Evolutionary conservation across 2,888 invertebrate species (phyloP).

Genomic region (Melieria picta): DNA sequence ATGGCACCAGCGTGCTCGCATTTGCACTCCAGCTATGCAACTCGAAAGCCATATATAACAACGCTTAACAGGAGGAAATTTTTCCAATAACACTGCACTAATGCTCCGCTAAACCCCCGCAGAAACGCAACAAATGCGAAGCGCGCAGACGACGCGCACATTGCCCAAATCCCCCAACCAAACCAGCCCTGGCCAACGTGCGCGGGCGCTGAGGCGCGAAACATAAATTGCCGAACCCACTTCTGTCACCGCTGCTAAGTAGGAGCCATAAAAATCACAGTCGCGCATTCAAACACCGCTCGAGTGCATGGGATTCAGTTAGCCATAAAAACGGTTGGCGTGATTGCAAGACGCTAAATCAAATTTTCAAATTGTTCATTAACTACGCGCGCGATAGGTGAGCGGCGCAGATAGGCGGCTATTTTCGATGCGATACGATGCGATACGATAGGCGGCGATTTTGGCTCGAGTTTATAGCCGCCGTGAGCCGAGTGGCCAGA

Average conservation of each 20-base stretch:
- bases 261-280: slow-evolving; percentile 58
- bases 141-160: not conserved
- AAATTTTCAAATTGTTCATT: slow-evolving; percentile 32
- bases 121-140: not conserved
- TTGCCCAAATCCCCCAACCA: not conserved
- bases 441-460: too few species aligned
- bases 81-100: slow-evolving; percentile 12
- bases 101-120: slow-evolving; percentile 16
- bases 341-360: slow-evolving; percentile 44
- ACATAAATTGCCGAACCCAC: slow-evolving; percentile 40
- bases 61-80: too few species aligned
- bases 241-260: slow-evolving; percentile 45
- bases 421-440: too few species aligned
- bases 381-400: slow-evolving; percentile 13
- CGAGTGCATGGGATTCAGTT: slow-evolving; percentile 57
- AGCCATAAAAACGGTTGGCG: slow-evolving; percentile 50
- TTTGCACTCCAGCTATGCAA: too few species aligned
- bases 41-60: too few species aligned
- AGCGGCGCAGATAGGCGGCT: not conserved
- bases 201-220: not conserved
- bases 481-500: not conserved
- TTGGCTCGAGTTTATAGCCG: not conserved
- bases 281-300: slow-evolving; percentile 44
- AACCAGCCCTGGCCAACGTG: not conserved
- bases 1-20: too few species aligned